Percentiles rank a stretch among this genome's conserved stretches.
Conservation (phyloP, 2,113 vertebrate species). For the Bettongia penicillata region DNA sequence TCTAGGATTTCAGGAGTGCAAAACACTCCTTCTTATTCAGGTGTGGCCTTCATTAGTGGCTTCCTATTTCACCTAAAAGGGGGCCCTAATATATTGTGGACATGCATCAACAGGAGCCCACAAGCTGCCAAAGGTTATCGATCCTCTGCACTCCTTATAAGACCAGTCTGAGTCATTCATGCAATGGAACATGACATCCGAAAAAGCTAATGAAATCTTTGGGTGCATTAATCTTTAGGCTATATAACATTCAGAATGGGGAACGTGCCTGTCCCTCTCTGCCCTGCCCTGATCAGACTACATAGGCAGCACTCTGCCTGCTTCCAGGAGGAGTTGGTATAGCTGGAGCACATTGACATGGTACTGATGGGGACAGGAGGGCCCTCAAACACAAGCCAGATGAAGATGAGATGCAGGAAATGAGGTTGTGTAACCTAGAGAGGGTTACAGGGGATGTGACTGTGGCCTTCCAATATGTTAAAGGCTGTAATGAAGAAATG, state of each 20-base stretch:
- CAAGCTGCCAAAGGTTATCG: too few species aligned
- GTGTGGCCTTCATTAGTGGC: not conserved
- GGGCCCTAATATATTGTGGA: too few species aligned
- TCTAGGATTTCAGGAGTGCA: not conserved
- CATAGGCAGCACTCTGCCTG: not conserved
- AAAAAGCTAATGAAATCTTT: not conserved
- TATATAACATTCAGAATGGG: not conserved
- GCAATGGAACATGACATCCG: not conserved
- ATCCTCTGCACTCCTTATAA: not conserved
- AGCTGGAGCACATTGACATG: not conserved
- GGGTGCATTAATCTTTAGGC: not conserved
- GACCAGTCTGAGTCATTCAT: not conserved
- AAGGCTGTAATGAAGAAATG: not conserved
- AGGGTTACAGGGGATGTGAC: not conserved
- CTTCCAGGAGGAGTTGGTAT: not conserved
- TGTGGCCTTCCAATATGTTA: not conserved
- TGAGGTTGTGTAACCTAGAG: not conserved
- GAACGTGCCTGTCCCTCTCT: not conserved
- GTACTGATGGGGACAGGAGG: not conserved
- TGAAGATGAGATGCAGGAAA: not conserved
- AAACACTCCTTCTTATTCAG: not conserved
- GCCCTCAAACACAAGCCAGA: not conserved
- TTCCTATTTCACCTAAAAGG: not conserved
- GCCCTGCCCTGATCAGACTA: not conserved
- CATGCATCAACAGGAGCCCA: not conserved